A percentile compares a stretch with the other conserved stretches of the same genome.
These are phyloP conservation scores for Stichopus chloronotus DNA, from an alignment of 35 echinoderm and acorn worm genomes.

Conservation along the genomic window DNA sequence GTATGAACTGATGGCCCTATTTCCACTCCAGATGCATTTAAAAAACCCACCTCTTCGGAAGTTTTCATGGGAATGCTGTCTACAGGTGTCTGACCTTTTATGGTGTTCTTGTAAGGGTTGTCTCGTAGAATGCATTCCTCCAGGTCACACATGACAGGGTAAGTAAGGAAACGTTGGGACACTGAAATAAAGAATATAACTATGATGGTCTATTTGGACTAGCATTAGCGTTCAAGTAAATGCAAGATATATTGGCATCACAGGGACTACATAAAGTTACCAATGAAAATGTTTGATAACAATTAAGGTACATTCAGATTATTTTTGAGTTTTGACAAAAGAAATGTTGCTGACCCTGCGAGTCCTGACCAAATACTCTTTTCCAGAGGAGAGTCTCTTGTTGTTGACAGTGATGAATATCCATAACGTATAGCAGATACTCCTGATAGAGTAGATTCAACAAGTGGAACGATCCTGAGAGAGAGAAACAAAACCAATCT, in stretches of 20 bases:
- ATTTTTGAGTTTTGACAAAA: background rate
- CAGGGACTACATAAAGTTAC: too few species aligned
- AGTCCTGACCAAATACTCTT: constrained; percentile 50
- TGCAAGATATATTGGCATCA: too few species aligned
- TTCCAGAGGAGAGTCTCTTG: constrained; percentile 70
- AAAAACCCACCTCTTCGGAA: background rate
- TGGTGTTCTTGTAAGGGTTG: background rate
- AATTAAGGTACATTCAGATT: background rate
- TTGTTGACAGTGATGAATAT: constrained; percentile 68
- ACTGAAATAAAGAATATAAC: background rate
- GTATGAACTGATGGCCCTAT: background rate
- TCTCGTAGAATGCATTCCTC: constrained; percentile 40
- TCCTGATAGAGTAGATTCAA: constrained; percentile 84
- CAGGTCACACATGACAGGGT: constrained; percentile 30
- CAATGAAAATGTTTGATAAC: background rate
- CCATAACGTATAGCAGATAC: constrained; percentile 75
- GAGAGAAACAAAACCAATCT: constrained; percentile 1
- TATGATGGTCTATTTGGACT: background rate
- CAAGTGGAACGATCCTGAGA: constrained; percentile 79
- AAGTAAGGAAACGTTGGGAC: constrained; percentile 43
- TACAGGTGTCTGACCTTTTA: background rate
- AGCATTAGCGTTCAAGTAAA: background rate
- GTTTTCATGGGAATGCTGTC: background rate
- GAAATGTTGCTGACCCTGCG: constrained; percentile 1
- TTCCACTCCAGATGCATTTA: background rate